Evolutionary conservation across 2,113 vertebrate species (phyloP), one percentile per base, ranked within the genome.

Genomic region (Rhynchopsitta pachyrhyncha): DNA sequence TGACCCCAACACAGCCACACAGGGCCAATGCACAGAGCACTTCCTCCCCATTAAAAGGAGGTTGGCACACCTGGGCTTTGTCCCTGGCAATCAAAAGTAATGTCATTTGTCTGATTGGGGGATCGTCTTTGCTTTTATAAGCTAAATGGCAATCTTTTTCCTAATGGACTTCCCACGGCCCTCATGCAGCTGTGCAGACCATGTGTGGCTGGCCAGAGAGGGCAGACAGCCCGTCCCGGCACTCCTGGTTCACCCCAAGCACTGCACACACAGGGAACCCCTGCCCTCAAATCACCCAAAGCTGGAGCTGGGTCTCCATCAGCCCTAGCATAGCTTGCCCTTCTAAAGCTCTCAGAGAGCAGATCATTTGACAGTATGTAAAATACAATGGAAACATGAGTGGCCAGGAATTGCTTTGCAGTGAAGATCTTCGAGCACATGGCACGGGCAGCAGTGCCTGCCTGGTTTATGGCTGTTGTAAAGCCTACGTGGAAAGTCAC

Each of bases 151-250:
- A 62, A 44, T 12, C 41, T 41, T 75, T 47, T 78, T 25, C 62
- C 42, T 35, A 59, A 20, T 2, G 2, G 85, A 35, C 28, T 92
- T 94, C 42, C 78, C 52, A 9, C 1, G 13, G 86, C 37, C 28
- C 28, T 81, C 66, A 35, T 77, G 49, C 89, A 88, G 37, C 15
- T 1, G 0, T 2, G 7, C 63, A 73, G 35, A 24, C 71, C 17
- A 0, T 1, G 2, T 0, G 0, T 8, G 5, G 52, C 14, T 27
- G 82, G 11, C 60, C 13, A 14, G 47, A 62, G 79, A 27, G 19
- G 20, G 49, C 76, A 74, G 29, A 14, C 6, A 24, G 80, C 41
- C 25, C 47, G 46, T 67, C 69, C n/a, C 2, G 1, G 33, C 35
- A 1, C 63, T 28, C 37, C 64, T 15, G 44, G 15, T 2, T 47